phyloP scores from a whole-genome alignment of 2,888 invertebrate species.

The Choristoneura rosaceana region DNA sequence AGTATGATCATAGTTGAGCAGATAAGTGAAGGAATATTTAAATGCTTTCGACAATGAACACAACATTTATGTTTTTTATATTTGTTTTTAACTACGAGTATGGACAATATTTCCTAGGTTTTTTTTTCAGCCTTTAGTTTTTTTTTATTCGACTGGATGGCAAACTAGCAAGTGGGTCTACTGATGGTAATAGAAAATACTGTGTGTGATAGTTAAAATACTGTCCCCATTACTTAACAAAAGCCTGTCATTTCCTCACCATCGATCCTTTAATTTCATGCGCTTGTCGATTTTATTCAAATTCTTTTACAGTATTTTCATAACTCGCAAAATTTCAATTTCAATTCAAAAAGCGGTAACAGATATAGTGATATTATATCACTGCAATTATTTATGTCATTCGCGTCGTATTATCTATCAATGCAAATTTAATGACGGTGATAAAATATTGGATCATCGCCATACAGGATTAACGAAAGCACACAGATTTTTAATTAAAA shows the following conservation, averaged over 20 bases:
- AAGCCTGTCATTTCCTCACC: too few relatives aligned
- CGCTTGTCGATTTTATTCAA: neutral
- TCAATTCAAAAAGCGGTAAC: neutral
- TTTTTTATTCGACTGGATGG: too few relatives aligned
- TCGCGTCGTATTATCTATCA: conserved; percentile 31
- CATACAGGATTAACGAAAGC: conserved; percentile 50
- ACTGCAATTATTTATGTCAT: conserved; percentile 9
- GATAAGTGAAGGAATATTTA: neutral
- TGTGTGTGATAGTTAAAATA: too few relatives aligned
- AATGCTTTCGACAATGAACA: neutral
- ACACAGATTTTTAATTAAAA: conserved; percentile 62
- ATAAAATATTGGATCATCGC: conserved; percentile 40
- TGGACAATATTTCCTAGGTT: too few relatives aligned
- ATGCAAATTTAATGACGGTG: conserved; percentile 39
- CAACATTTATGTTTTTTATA: too few relatives aligned
- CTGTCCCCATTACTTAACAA: too few relatives aligned
- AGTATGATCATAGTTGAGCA: neutral
- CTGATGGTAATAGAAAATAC: too few relatives aligned
- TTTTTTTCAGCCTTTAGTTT: too few relatives aligned
- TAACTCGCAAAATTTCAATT: neutral
- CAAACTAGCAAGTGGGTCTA: too few relatives aligned
- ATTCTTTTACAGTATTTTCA: neutral
- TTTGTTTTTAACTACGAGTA: too few relatives aligned
- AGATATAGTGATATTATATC: neutral
- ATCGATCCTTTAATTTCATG: too few relatives aligned